phyloP scores from a whole-genome alignment of 2,797 vertebrate genomes.

The Macroramphosus scolopax region DNA sequence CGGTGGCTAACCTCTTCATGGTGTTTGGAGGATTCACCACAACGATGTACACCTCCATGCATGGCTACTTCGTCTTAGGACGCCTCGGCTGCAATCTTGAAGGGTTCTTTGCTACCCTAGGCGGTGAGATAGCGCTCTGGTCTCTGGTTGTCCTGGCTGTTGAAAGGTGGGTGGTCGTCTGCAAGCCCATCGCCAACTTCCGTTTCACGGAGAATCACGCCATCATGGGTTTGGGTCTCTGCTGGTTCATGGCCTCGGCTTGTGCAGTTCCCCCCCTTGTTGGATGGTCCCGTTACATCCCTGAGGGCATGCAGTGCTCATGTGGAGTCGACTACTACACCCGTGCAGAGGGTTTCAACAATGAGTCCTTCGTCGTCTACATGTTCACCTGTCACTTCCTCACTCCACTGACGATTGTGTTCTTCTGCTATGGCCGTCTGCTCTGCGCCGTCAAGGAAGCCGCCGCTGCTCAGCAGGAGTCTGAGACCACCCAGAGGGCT shows the following conservation, averaged over 20 bases:
- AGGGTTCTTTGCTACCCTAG: slow-evolving; percentile 93
- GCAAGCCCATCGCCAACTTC: slow-evolving; percentile 98
- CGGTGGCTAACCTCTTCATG: slow-evolving; percentile 93
- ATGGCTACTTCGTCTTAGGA: slow-evolving; percentile 94
- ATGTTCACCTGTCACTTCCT: slow-evolving; percentile 89
- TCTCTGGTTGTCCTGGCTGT: slow-evolving; percentile 92
- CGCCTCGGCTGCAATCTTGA: slow-evolving; percentile 88
- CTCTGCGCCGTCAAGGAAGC: slow-evolving; percentile 96
- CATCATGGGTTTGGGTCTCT: slow-evolving; percentile 85
- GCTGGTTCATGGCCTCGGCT: slow-evolving; percentile 86
- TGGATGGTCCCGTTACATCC: slow-evolving; percentile 95
- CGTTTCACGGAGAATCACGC: slow-evolving; percentile 93
- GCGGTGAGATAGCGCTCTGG: slow-evolving; percentile 92
- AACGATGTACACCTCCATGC: slow-evolving; percentile 90
- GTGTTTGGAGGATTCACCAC: slow-evolving; percentile 93
- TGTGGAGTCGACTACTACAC: slow-evolving; percentile 98
- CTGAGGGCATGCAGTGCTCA: slow-evolving; percentile 96
- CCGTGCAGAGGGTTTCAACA: slow-evolving; percentile 88
- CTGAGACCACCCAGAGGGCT: slow-evolving; percentile 96
- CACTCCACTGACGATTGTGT: slow-evolving; percentile 78
- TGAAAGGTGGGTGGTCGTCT: slow-evolving; percentile 93
- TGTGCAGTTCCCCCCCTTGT: slow-evolving; percentile 86
- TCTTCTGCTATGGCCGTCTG: slow-evolving; percentile 96
- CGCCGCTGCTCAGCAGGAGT: slow-evolving; percentile 95
- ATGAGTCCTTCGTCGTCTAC: slow-evolving; percentile 95